Base-by-base conservation (phyloP, 2,888 invertebrate genomes). In the Geotrupes spiniger region DNA sequence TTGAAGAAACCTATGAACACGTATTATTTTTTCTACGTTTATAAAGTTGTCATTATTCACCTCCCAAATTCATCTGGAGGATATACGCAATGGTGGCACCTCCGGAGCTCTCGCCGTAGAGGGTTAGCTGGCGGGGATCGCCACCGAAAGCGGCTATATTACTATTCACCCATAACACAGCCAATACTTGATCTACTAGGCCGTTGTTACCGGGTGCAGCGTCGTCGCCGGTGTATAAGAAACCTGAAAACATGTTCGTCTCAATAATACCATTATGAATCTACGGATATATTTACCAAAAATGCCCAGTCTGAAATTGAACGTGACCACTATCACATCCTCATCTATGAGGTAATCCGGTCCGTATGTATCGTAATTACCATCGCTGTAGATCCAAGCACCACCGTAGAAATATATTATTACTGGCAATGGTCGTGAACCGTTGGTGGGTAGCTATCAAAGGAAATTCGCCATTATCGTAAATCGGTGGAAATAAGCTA, bases 371-470 rank as follows among this genome's bases (percentile, higher is more conserved):
- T 54, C 56, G 5, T 63, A 53, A 16, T 53, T 44, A 15, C 64
- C 63, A 16, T 42, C 46, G 44, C 66, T 66, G n/a, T 46, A 51
- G n/a, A 58, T 52, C 27, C 63, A 64, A 8, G 53, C 58, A 17
- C 64, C 65, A 4, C 64, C 63, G 45, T 64, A 61, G 11, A 67
- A 58, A 55, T 59, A 64, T 2, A 67, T 62, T 61, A 66, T 64
- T 11, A 63, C 64, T 2, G 66, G 65, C 9, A 21, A 33, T 14
- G 36, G 21, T n/a, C n/a, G n/a, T n/a, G n/a, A n/a, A n/a, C n/a
- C n/a, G n/a, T n/a, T n/a, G n/a, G n/a, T n/a, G n/a, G n/a, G n/a
- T n/a, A n/a, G n/a, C n/a, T n/a, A n/a, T n/a, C n/a, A n/a, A n/a
- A n/a, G n/a, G n/a, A n/a, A n/a, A n/a, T n/a, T n/a, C n/a, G n/a